These are phyloP conservation scores for Melanophora roralis DNA, from an alignment of 2,888 invertebrate species.

Conservation along the genomic window DNA sequence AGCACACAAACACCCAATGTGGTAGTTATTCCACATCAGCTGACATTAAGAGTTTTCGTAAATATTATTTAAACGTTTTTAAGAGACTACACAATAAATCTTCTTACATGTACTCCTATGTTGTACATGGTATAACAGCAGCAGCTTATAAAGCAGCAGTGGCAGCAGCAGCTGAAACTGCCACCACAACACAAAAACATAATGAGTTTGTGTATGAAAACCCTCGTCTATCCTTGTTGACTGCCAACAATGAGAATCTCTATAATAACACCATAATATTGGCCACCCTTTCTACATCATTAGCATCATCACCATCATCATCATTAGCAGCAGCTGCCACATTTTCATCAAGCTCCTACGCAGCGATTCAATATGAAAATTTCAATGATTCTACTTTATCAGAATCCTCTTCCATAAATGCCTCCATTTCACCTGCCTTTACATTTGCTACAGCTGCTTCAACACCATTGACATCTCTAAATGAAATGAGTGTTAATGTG, in stretches of 20 bases:
- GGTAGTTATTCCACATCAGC: no score
- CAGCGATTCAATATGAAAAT: constrained; percentile 1
- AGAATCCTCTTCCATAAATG: constrained; percentile 17
- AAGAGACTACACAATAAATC: background rate
- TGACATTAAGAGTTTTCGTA: background rate
- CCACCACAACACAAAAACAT: constrained; percentile 21
- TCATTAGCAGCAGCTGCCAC: background rate
- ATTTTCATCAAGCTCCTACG: background rate
- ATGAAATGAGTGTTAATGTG: constrained; percentile 43
- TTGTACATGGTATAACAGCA: constrained; percentile 49
- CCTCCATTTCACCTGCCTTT: constrained; percentile 39
- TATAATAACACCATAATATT: constrained; percentile 46
- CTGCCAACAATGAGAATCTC: constrained; percentile 37
- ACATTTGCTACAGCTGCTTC: constrained; percentile 5
- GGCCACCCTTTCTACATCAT: background rate
- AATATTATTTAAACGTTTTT: background rate
- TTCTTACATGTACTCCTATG: constrained; percentile 54
- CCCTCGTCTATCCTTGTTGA: constrained; percentile 12
- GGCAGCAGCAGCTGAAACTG: constrained; percentile 34
- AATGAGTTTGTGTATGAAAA: constrained; percentile 43
- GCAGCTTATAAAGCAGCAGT: constrained; percentile 41
- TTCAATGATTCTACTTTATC: constrained; percentile 7
- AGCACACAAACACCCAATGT: background rate
- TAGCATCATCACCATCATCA: background rate
- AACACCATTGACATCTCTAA: constrained; percentile 11